A percentile compares a stretch with the other conserved stretches of the same genome.
Evolutionary conservation across 2,113 vertebrate species (phyloP).

Genomic region (Perognathus longimembris): DNA sequence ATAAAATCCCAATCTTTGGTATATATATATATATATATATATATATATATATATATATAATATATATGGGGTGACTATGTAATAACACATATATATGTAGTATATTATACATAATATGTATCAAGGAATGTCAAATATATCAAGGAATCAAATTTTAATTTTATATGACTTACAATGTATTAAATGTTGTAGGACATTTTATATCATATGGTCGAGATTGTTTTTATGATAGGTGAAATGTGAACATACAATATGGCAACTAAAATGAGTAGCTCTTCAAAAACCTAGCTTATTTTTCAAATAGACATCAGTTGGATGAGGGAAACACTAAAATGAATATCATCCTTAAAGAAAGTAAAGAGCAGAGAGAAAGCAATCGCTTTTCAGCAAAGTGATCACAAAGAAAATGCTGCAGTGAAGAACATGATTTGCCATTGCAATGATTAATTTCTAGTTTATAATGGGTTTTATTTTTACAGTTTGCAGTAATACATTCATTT

Average conservation of each 20-base stretch:
- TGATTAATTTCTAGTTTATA: slow-evolving; percentile 83
- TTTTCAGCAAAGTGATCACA: slow-evolving; percentile 81
- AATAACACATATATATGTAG: no score
- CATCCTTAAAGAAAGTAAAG: slow-evolving; percentile 79
- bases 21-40: no score
- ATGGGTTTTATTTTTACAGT: slow-evolving; percentile 82
- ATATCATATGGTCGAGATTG: no score
- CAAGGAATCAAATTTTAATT: neutral
- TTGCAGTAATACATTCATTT: slow-evolving; percentile 85
- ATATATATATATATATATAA: no score
- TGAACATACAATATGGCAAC: no score
- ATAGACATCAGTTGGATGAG: slow-evolving; percentile 54
- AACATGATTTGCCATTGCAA: slow-evolving; percentile 80
- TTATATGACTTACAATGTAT: no score
- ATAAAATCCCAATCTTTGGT: no score
- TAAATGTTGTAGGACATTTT: neutral
- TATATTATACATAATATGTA: no score
- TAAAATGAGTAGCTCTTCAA: slow-evolving; percentile 64
- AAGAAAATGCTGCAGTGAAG: slow-evolving; percentile 80
- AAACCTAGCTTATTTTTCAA: slow-evolving; percentile 78
- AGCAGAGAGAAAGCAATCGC: slow-evolving; percentile 83
- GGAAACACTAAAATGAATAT: slow-evolving; percentile 74
- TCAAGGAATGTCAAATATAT: no score
- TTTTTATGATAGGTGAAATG: no score
- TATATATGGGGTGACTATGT: no score